A percentile compares a stretch with the other conserved stretches of the same genome.
Evolutionary conservation across 1,140 invertebrate species (phyloP).

Genomic region (Philopotamus ludificatus): DNA sequence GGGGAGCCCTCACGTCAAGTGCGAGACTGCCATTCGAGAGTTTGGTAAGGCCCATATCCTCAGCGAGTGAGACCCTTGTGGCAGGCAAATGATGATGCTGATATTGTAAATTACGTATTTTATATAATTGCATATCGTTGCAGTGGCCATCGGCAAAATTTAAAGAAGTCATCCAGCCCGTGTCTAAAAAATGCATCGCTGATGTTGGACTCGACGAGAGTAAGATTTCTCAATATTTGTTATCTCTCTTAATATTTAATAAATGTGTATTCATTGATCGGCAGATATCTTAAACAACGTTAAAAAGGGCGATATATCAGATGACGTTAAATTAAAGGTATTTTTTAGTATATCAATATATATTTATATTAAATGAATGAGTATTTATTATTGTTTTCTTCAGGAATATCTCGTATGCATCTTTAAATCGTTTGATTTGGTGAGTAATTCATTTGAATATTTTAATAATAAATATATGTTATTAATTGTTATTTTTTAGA

Average conservation of each 20-base stretch:
- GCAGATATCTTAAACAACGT: slow-evolving; percentile 30
- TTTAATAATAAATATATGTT: background rate
- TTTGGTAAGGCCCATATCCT: no score
- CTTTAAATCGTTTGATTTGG: slow-evolving; percentile 34
- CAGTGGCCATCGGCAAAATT: slow-evolving; percentile 35
- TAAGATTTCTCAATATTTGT: slow-evolving; percentile 5
- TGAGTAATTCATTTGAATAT: slow-evolving; percentile 7
- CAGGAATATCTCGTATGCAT: slow-evolving; percentile 37
- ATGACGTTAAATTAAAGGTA: slow-evolving; percentile 31
- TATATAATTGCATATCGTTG: no score
- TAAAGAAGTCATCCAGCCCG: slow-evolving; percentile 27
- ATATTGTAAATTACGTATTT: no score
- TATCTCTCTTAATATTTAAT: background rate
- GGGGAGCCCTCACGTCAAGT: no score
- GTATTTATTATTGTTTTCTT: slow-evolving; percentile 16
- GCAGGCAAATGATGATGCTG: no score
- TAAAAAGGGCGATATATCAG: slow-evolving; percentile 33
- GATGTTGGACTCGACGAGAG: slow-evolving; percentile 21
- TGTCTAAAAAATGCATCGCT: slow-evolving; percentile 32
- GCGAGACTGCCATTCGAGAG: no score
- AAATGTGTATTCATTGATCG: slow-evolving; percentile 10
- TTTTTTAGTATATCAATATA: background rate
- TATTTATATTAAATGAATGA: slow-evolving; percentile 1
- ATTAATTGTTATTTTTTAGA: slow-evolving; percentile 15
- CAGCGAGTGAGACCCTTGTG: no score